These are phyloP conservation scores for Eremophila alpestris DNA, from an alignment of 2,797 vertebrate genomes.

Conservation along the genomic window DNA sequence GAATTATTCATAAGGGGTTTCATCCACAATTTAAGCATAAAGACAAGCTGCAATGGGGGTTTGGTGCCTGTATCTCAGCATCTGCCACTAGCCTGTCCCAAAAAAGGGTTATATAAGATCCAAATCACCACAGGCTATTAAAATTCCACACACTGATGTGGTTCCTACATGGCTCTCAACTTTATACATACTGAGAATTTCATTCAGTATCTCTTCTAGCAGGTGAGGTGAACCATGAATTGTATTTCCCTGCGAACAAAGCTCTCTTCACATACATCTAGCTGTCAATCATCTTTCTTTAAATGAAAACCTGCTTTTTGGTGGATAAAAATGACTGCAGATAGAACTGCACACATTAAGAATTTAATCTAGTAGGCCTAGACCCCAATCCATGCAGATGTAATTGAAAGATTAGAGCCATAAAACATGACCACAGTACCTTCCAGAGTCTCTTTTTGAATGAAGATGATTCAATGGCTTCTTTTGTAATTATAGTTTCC, in stretches of 20 bases:
- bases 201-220: neutral
- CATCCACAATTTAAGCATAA: neutral
- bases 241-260: neutral
- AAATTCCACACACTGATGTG: neutral
- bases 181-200: neutral
- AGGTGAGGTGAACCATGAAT: neutral
- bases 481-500: neutral
- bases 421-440: neutral
- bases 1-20: neutral
- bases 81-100: neutral
- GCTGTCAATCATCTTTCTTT: neutral
- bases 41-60: neutral
- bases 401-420: neutral
- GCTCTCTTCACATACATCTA: neutral
- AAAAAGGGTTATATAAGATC: neutral
- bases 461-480: neutral
- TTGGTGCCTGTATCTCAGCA: neutral
- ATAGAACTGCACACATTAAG: neutral
- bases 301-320: neutral
- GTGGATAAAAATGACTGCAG: neutral
- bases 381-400: neutral
- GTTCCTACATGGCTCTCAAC: neutral
- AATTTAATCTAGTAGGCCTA: neutral
- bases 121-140: neutral
- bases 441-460: neutral